A percentile compares a stretch with the other conserved stretches of the same genome.
These are phyloP conservation scores for Heteractis magnifica DNA, from an alignment of 92 coral and sea anemone species.

Conservation along the genomic window DNA sequence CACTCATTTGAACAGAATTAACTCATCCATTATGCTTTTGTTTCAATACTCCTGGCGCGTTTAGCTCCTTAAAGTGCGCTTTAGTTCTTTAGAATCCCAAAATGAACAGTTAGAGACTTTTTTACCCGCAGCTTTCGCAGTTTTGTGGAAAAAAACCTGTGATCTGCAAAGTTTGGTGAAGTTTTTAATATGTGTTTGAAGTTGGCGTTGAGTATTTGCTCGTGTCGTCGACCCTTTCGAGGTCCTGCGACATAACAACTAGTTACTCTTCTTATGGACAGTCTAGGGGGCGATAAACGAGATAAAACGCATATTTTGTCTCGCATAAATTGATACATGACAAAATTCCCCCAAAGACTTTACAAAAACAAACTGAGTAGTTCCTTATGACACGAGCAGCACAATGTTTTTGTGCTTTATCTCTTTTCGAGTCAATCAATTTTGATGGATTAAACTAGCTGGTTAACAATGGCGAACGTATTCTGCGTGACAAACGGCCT, in stretches of 20 bases:
- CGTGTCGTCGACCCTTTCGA: constrained; percentile 31
- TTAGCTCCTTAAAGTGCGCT: constrained; percentile 23
- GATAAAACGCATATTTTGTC: constrained; percentile 7
- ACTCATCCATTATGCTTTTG: constrained; percentile 70
- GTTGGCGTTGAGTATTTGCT: constrained; percentile 16
- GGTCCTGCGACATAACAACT: constrained; percentile 25
- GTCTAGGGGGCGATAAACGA: constrained; percentile 8
- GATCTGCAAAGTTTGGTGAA: neutral
- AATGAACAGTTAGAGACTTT: constrained; percentile 21
- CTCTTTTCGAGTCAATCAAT: constrained; percentile 19
- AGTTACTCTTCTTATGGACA: constrained; percentile 7
- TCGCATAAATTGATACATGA: neutral
- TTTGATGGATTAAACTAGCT: constrained; percentile 33
- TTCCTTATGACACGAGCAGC: neutral
- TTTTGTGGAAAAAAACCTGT: neutral
- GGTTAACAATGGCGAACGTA: constrained; percentile 21
- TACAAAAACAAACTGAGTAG: neutral
- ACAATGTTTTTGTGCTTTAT: neutral
- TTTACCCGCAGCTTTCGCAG: neutral
- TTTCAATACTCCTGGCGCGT: constrained; percentile 39
- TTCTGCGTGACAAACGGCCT: constrained; percentile 18
- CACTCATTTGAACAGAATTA: constrained; percentile 88
- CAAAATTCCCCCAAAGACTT: neutral
- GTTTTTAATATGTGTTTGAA: neutral
- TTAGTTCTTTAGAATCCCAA: constrained; percentile 9